These are phyloP conservation scores for Champsocephalus esox DNA, from an alignment of 2,797 vertebrate genomes.

Conservation along the genomic window DNA sequence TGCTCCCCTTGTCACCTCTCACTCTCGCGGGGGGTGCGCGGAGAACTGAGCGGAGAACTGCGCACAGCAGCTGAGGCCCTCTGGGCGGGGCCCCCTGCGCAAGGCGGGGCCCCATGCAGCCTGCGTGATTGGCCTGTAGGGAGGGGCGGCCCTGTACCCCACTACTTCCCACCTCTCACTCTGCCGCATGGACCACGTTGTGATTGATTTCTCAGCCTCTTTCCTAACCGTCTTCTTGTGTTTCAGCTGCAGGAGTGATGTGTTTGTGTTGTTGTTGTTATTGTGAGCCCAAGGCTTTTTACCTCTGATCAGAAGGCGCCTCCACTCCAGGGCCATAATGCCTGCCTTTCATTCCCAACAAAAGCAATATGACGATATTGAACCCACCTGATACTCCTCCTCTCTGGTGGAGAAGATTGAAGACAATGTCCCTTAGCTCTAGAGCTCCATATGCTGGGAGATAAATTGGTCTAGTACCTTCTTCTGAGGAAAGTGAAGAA, in stretches of 20 bases:
- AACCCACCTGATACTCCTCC: neutral
- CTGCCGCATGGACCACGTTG: conserved; percentile 24
- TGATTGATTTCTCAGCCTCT: conserved; percentile 46
- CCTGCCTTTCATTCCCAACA: neutral
- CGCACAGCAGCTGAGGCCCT: too few species aligned
- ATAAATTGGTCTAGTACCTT: neutral
- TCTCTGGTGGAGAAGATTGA: conserved; percentile 3
- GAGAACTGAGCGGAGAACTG: too few species aligned
- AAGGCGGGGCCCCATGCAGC: too few species aligned
- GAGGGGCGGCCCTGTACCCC: too few species aligned
- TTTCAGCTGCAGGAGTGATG: conserved; percentile 36
- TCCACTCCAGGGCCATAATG: conserved; percentile 28
- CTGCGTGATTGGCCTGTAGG: too few species aligned
- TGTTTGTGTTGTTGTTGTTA: conserved; percentile 36
- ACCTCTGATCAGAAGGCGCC: conserved; percentile 10
- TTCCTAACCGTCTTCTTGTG: conserved; percentile 10
- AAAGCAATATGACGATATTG: conserved; percentile 2
- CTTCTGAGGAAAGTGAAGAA: neutral
- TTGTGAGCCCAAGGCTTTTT: conserved; percentile 37
- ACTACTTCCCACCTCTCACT: conserved; percentile 9
- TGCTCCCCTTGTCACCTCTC: too few species aligned
- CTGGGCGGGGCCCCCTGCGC: too few species aligned
- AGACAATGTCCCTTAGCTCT: neutral
- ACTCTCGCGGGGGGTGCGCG: too few species aligned
- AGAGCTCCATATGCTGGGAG: neutral